These are phyloP conservation scores for Oryzias woworae DNA, from an alignment of 2,113 vertebrate genomes.

Conservation along the genomic window DNA sequence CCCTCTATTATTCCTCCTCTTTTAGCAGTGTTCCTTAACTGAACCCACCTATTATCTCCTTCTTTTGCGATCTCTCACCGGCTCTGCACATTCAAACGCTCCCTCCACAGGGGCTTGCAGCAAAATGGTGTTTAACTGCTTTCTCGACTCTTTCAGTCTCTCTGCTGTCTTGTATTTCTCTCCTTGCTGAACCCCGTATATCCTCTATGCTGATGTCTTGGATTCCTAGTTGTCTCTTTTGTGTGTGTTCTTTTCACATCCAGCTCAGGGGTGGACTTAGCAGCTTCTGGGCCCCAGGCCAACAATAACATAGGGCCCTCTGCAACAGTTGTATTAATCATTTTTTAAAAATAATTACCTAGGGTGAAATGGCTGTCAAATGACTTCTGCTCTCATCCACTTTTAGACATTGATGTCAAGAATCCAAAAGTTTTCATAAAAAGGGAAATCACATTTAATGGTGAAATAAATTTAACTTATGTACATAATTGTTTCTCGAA, in stretches of 20 bases:
- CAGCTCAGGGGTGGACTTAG: too few species aligned
- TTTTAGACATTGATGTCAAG: too few species aligned
- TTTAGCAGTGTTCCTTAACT: constrained; percentile 31
- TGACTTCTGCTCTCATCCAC: too few species aligned
- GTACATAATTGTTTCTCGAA: too few species aligned
- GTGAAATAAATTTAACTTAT: too few species aligned
- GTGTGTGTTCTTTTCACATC: constrained; percentile 24
- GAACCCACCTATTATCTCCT: constrained; percentile 55
- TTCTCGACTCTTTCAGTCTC: constrained; percentile 18
- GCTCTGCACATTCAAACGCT: constrained; percentile 56
- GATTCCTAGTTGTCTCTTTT: constrained; percentile 36
- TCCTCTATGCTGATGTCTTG: constrained; percentile 23
- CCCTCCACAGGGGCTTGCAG: constrained; percentile 60
- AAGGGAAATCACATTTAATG: too few species aligned
- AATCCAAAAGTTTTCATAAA: too few species aligned
- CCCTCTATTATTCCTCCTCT: constrained; percentile 35
- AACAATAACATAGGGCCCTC: too few species aligned
- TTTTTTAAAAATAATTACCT: too few species aligned
- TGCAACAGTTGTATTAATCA: too few species aligned
- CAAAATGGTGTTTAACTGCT: constrained; percentile 74
- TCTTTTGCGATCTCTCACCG: constrained; percentile 48
- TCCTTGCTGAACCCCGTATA: constrained; percentile 13
- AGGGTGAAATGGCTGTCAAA: too few species aligned
- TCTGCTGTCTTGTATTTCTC: constrained; percentile 19
- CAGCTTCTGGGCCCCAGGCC: neutral